Percentiles rank a stretch among this genome's conserved stretches.
Conservation (phyloP, 2,113 vertebrate species). For the Falco punctatus region DNA sequence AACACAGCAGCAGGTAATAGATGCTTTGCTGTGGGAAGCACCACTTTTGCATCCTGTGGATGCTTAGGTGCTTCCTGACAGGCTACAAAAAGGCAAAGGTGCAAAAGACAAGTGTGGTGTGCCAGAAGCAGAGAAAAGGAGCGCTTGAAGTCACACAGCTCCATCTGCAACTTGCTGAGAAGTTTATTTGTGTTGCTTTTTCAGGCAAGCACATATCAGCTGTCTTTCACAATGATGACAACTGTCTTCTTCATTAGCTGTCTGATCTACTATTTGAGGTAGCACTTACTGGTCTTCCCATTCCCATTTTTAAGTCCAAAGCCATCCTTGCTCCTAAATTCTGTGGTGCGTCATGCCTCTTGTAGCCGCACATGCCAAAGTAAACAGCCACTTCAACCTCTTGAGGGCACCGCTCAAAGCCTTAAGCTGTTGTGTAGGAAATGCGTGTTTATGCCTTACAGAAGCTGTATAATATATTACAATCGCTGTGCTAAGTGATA, state of each 20-base stretch:
- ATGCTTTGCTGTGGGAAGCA: background rate
- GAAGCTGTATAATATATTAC: background rate
- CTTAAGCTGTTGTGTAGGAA: background rate
- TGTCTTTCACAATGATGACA: background rate
- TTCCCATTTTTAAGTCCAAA: background rate
- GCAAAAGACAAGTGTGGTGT: background rate
- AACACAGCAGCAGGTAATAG: background rate
- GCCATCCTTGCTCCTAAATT: background rate
- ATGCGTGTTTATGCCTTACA: slow-evolving; percentile 1
- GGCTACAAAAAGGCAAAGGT: background rate
- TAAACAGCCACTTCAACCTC: background rate
- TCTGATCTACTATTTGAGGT: background rate
- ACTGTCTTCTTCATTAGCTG: background rate
- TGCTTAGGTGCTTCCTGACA: background rate
- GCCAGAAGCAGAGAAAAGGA: background rate
- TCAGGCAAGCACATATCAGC: background rate
- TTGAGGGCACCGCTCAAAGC: background rate
- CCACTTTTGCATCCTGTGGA: background rate
- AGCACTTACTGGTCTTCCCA: background rate
- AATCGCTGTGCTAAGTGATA: background rate
- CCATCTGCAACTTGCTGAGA: rapidly evolving
- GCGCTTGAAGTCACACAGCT: background rate
- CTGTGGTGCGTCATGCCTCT: background rate
- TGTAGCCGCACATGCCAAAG: background rate
- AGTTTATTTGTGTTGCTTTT: background rate